phyloP scores from a whole-genome alignment of 2,797 vertebrate genomes.

The Epinephelus awoara region DNA sequence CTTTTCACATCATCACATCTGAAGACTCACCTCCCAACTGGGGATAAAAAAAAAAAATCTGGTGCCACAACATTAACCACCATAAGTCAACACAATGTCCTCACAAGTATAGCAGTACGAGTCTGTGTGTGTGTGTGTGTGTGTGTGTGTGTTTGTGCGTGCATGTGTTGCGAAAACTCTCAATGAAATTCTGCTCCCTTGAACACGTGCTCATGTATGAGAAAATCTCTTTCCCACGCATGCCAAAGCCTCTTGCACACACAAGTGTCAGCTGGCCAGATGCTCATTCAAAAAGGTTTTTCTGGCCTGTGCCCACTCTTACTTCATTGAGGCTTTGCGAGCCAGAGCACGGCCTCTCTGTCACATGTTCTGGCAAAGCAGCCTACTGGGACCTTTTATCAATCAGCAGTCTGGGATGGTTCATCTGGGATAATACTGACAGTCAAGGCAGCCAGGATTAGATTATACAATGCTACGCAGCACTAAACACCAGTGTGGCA shows the following conservation, averaged over 20 bases:
- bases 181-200: constrained; percentile 57
- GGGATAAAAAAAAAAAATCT: background rate
- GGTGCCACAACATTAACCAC: background rate
- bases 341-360: constrained; percentile 32
- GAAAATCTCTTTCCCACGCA: constrained; percentile 70
- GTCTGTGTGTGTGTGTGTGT: constrained; percentile 9
- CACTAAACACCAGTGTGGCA: constrained; percentile 1
- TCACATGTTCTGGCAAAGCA: constrained; percentile 72
- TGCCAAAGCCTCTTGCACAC: constrained; percentile 59
- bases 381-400: constrained; percentile 76
- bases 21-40: constrained; percentile 7
- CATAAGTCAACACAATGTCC: background rate
- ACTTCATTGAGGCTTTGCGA: constrained; percentile 77
- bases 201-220: constrained; percentile 58
- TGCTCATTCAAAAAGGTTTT: constrained; percentile 80
- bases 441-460: constrained; percentile 63
- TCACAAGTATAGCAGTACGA: constrained; percentile 7
- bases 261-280: constrained; percentile 71
- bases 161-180: constrained; percentile 52
- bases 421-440: constrained; percentile 77
- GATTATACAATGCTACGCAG: constrained; percentile 51
- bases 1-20: too few relatives aligned
- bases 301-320: constrained; percentile 35
- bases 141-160: constrained; percentile 10
- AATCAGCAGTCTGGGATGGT: constrained; percentile 76